phyloP scores from a whole-genome alignment of 2,888 invertebrate species.

The Tipula vernalis region DNA sequence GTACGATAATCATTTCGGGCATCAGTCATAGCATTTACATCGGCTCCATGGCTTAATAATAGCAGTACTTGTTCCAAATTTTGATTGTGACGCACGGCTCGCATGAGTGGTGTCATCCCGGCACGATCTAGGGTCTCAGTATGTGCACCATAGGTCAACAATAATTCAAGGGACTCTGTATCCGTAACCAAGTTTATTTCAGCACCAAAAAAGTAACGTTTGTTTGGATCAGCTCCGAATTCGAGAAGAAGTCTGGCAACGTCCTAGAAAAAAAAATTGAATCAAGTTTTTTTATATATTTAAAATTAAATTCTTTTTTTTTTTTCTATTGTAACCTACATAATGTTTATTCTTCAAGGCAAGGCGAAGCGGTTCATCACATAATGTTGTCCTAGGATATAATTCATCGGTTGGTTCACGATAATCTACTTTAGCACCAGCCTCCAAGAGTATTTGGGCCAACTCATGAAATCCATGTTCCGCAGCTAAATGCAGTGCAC shows the following conservation, averaged over 20 bases:
- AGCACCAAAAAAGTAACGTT: slow-evolving; percentile 81
- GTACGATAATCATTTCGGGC: slow-evolving; percentile 78
- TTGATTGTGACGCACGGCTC: slow-evolving; percentile 67
- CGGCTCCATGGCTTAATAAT: slow-evolving; percentile 67
- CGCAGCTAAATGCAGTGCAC: slow-evolving; percentile 80
- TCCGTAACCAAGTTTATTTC: slow-evolving; percentile 83
- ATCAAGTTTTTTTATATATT: background rate
- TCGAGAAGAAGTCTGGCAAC: slow-evolving; percentile 61
- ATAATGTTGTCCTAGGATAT: slow-evolving; percentile 57
- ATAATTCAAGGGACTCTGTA: slow-evolving; percentile 64
- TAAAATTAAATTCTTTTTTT: background rate
- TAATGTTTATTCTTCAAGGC: slow-evolving; percentile 79
- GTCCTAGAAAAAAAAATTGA: slow-evolving; percentile 31
- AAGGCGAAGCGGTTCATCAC: slow-evolving; percentile 79
- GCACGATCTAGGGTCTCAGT: slow-evolving; percentile 78
- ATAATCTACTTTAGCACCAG: slow-evolving; percentile 71
- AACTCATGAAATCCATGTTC: slow-evolving; percentile 67
- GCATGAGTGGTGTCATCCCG: slow-evolving; percentile 84
- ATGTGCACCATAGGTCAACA: slow-evolving; percentile 75
- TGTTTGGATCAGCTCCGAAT: slow-evolving; percentile 80
- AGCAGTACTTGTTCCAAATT: slow-evolving; percentile 63
- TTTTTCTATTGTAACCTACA: slow-evolving; percentile 26
- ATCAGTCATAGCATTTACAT: slow-evolving; percentile 75
- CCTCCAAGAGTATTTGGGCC: slow-evolving; percentile 57
- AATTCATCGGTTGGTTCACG: slow-evolving; percentile 56